Conservation (phyloP, 2,797 vertebrate genomes). For the Anguilla megastoma region DNA sequence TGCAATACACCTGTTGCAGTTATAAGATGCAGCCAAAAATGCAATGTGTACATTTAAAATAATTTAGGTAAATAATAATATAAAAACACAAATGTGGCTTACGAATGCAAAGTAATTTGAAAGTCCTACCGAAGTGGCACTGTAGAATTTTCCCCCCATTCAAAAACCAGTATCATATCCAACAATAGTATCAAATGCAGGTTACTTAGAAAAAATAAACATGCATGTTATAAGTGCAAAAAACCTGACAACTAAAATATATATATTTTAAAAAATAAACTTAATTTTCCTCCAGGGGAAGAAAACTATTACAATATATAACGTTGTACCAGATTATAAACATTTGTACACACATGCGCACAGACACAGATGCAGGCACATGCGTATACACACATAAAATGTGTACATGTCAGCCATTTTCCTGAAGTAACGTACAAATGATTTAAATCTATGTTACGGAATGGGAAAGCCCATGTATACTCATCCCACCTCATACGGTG, state of each 20-base stretch:
- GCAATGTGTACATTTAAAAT: neutral
- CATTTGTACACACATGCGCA: neutral
- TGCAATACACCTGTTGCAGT: neutral
- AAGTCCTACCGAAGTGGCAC: neutral
- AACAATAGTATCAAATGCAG: neutral
- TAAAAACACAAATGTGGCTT: constrained; percentile 8
- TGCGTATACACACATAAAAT: neutral
- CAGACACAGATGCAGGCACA: neutral
- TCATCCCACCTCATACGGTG: neutral
- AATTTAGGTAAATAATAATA: neutral
- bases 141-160: neutral
- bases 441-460: neutral
- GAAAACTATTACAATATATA: neutral
- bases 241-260: neutral
- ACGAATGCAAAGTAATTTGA: neutral
- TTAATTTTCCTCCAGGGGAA: neutral
- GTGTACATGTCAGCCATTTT: neutral
- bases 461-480: neutral
- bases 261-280: neutral
- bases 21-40: neutral
- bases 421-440: neutral
- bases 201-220: neutral
- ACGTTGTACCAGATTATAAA: neutral
- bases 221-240: neutral
- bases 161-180: neutral